A percentile compares a stretch with the other conserved stretches of the same genome.
Evolutionary conservation across 2,113 vertebrate genomes (phyloP).

Genomic region (Plotosus lineatus): DNA sequence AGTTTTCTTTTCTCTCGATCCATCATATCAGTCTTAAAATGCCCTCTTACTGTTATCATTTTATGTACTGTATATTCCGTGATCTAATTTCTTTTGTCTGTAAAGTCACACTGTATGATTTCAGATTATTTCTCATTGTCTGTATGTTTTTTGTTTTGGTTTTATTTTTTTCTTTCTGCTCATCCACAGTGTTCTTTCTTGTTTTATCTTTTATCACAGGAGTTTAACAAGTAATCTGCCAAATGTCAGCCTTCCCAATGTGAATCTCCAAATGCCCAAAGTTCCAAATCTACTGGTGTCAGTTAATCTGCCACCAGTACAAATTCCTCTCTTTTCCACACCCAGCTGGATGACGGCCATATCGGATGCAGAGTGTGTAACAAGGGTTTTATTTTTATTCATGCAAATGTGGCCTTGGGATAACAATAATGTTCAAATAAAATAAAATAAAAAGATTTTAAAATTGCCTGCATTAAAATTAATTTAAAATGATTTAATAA

Average conservation of each 20-base stretch:
- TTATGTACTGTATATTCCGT: not conserved
- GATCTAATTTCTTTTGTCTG: not conserved
- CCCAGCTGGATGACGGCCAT: constrained; percentile 92
- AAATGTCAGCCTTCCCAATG: constrained; percentile 93
- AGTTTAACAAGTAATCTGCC: constrained; percentile 95
- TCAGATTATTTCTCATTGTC: constrained; percentile 4
- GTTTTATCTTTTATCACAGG: constrained; percentile 90
- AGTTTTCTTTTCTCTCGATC: not conserved
- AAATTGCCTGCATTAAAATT: not conserved
- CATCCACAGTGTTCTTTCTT: constrained; percentile 79
- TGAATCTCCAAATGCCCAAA: constrained; percentile 89
- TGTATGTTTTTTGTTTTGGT: not conserved
- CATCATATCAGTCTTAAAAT: not conserved
- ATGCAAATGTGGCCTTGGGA: constrained; percentile 83
- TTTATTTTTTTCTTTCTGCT: not conserved
- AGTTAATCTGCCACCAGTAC: constrained; percentile 79
- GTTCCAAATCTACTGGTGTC: constrained; percentile 86
- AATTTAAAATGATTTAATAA: not conserved
- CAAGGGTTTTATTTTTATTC: constrained; percentile 79
- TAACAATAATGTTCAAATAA: constrained; percentile 72
- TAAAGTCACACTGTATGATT: constrained; percentile 7
- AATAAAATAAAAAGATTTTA: not conserved
- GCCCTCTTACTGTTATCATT: constrained; percentile 1
- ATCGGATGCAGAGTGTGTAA: constrained; percentile 96
- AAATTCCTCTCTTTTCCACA: constrained; percentile 93